phyloP scores from a whole-genome alignment of 2,797 vertebrate genomes.

The Morelia viridis region DNA sequence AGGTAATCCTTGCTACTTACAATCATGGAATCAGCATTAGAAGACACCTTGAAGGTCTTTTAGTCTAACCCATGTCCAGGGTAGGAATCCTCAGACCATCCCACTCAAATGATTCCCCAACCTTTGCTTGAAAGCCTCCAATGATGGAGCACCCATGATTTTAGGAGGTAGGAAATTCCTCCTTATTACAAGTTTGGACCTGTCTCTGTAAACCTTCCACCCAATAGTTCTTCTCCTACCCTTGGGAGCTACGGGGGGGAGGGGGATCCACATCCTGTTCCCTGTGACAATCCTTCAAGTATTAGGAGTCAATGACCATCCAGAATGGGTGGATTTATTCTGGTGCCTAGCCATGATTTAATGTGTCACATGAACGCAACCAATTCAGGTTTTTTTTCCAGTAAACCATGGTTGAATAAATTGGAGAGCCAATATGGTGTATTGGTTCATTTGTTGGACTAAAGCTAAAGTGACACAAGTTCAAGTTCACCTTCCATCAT shows the following conservation, averaged over 20 bases:
- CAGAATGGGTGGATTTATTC: background rate
- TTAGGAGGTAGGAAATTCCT: background rate
- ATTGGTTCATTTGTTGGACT: background rate
- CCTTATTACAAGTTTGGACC: background rate
- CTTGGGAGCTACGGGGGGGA: background rate
- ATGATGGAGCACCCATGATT: background rate
- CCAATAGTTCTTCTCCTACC: background rate
- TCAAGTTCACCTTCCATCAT: background rate
- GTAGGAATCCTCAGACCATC: background rate
- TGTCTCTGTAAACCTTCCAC: background rate
- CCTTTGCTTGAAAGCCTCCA: background rate
- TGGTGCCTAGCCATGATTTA: background rate
- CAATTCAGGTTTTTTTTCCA: background rate
- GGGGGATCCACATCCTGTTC: too few relatives aligned
- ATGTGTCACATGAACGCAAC: background rate
- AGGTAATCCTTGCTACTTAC: background rate
- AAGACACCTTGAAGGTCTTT: background rate
- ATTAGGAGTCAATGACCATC: background rate
- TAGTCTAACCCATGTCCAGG: background rate
- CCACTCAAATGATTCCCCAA: background rate
- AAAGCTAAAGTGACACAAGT: background rate
- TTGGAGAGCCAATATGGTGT: background rate
- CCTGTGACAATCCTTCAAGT: too few relatives aligned
- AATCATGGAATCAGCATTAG: background rate
- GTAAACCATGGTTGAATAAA: background rate